Evolutionary conservation across 2,113 vertebrate species (phyloP).

Genomic region (Hepsetus odoe): DNA sequence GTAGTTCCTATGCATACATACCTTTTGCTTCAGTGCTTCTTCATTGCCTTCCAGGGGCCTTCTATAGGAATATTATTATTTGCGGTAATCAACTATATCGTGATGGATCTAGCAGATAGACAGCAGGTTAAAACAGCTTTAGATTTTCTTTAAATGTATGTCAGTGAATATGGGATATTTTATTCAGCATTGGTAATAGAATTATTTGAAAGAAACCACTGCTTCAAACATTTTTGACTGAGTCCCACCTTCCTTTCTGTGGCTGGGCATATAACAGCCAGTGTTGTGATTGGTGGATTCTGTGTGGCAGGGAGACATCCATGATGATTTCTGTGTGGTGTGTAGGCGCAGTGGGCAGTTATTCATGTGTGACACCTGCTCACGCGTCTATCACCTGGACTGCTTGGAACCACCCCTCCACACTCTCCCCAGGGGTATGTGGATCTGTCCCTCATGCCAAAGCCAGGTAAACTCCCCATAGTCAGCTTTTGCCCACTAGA

Average conservation of each 20-base stretch:
- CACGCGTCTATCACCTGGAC: slow-evolving; percentile 88
- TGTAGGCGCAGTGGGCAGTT: slow-evolving; percentile 87
- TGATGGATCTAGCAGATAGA: no score
- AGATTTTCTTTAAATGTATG: background rate
- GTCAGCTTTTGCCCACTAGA: no score
- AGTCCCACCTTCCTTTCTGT: slow-evolving; percentile 12
- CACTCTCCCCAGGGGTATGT: slow-evolving; percentile 90
- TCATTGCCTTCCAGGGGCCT: no score
- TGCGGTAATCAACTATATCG: no score
- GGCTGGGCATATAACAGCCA: slow-evolving; percentile 29
- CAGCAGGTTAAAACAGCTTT: no score
- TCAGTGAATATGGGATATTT: background rate
- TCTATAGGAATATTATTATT: no score
- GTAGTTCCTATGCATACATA: no score
- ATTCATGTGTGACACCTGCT: slow-evolving; percentile 90
- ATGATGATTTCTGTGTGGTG: slow-evolving; percentile 88
- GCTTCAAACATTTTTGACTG: background rate
- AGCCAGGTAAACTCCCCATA: slow-evolving; percentile 81
- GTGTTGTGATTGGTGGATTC: slow-evolving; percentile 58
- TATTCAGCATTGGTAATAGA: background rate
- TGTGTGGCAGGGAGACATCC: slow-evolving; percentile 83
- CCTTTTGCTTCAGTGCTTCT: no score
- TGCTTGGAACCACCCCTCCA: slow-evolving; percentile 87
- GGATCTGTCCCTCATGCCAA: slow-evolving; percentile 89
- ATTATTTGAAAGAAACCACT: background rate